Conservation (phyloP, 2,113 vertebrate species). For the western clawed frog (Xenopus tropicalis) region DNA sequence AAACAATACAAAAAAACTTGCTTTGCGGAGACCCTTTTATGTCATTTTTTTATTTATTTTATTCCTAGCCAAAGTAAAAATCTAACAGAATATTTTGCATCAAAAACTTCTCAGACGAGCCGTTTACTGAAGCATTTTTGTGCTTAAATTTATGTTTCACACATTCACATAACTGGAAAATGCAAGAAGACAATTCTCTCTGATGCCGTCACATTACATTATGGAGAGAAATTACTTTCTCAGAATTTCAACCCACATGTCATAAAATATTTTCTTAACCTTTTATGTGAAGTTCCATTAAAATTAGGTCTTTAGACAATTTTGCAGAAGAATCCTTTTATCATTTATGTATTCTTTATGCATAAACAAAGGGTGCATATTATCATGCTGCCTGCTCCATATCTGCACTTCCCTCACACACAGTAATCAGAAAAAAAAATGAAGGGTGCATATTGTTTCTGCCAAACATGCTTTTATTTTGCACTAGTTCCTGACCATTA, state of each 20-base stretch:
- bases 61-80: too few species aligned
- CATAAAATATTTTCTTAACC: constrained; percentile 39
- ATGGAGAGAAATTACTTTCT: constrained; percentile 27
- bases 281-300: constrained; percentile 30
- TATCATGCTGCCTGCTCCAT: neutral
- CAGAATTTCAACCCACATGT: constrained; percentile 26
- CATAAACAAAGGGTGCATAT: neutral
- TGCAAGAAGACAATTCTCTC: constrained; percentile 37
- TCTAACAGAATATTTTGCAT: too few species aligned
- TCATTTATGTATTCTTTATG: constrained; percentile 17
- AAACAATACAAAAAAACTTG: too few species aligned
- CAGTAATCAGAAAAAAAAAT: constrained; percentile 41
- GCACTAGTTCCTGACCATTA: constrained; percentile 44
- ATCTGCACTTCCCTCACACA: neutral
- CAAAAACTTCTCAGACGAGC: too few species aligned
- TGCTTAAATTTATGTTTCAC: constrained; percentile 20
- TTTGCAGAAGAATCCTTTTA: constrained; percentile 6
- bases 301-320: constrained; percentile 3
- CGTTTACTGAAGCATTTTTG: neutral
- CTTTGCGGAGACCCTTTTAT: too few species aligned
- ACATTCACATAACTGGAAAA: constrained; percentile 40
- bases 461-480: constrained; percentile 36
- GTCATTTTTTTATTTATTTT: too few species aligned
- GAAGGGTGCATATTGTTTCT: constrained; percentile 5
- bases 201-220: constrained; percentile 38